phyloP scores from a whole-genome alignment of 2,888 invertebrate species.

The Norana najaformis region DNA sequence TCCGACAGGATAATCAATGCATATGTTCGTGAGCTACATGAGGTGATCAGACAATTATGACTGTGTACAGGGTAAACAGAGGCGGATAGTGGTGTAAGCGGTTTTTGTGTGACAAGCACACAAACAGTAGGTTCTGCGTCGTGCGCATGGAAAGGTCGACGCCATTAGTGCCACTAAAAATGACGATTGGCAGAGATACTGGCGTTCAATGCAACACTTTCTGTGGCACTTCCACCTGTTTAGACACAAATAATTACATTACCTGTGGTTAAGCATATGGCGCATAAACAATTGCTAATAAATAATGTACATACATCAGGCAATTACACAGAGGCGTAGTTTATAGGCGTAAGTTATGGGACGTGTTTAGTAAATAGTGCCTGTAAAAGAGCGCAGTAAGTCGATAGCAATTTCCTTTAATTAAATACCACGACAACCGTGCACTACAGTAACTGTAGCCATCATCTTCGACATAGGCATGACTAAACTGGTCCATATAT shows the following conservation, averaged over 20 bases:
- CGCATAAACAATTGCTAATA: neutral
- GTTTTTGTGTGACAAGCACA: neutral
- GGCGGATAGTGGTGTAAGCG: neutral
- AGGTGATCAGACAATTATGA: neutral
- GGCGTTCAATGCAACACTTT: neutral
- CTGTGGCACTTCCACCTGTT: neutral
- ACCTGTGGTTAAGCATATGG: neutral
- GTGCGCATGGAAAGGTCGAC: neutral
- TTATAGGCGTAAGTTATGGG: neutral
- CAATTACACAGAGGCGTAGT: neutral
- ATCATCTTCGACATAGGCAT: neutral
- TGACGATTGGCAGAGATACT: neutral
- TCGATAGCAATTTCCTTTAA: neutral
- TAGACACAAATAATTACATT: neutral
- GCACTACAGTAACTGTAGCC: neutral
- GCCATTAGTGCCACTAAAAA: neutral
- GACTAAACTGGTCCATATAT: neutral
- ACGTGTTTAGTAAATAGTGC: constrained; percentile 1
- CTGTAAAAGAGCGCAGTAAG: neutral
- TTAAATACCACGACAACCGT: neutral
- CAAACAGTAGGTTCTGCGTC: neutral
- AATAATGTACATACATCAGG: neutral
- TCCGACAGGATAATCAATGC: too few species aligned
- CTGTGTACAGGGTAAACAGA: neutral
- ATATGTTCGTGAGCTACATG: neutral